phyloP scores from a whole-genome alignment of 2,113 vertebrate species.

The Aplodontia rufa region DNA sequence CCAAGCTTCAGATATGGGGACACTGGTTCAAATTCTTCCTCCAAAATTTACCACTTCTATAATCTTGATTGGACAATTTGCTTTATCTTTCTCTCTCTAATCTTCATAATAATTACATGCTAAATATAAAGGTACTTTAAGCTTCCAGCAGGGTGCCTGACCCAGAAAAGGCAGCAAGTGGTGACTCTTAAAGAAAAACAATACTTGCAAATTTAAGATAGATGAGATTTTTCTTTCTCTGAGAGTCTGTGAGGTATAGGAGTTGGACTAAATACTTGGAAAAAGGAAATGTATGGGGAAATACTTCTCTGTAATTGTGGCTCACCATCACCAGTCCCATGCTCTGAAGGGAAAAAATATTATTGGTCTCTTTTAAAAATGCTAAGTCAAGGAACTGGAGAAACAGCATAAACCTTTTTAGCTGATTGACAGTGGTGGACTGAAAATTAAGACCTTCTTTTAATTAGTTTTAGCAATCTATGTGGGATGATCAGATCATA shows the following conservation, averaged over 20 bases:
- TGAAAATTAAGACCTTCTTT: conserved; percentile 47
- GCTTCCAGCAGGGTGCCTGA: not conserved
- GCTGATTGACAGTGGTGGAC: not conserved
- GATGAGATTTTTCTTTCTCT: not conserved
- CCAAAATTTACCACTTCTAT: not conserved
- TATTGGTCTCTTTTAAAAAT: not conserved
- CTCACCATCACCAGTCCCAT: not conserved
- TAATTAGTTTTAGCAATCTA: conserved; percentile 10
- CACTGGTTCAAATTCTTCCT: not conserved
- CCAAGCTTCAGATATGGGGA: not conserved
- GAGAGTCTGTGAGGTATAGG: not conserved
- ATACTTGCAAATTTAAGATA: not conserved
- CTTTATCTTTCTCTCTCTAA: conserved; percentile 3
- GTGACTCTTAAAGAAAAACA: not conserved
- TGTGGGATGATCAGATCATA: not conserved
- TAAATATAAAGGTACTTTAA: conserved; percentile 16
- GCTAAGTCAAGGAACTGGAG: not conserved
- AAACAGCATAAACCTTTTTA: not conserved
- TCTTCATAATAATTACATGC: not conserved
- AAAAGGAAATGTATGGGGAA: not conserved
- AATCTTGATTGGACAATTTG: not conserved
- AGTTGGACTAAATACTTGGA: not conserved
- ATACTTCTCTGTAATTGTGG: not conserved
- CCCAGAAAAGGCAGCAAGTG: not conserved
- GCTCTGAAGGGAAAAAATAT: not conserved